Percentiles rank a stretch among this genome's conserved stretches.
Conservation (phyloP, 23 tunicate species). For the Diplosoma virens region DNA sequence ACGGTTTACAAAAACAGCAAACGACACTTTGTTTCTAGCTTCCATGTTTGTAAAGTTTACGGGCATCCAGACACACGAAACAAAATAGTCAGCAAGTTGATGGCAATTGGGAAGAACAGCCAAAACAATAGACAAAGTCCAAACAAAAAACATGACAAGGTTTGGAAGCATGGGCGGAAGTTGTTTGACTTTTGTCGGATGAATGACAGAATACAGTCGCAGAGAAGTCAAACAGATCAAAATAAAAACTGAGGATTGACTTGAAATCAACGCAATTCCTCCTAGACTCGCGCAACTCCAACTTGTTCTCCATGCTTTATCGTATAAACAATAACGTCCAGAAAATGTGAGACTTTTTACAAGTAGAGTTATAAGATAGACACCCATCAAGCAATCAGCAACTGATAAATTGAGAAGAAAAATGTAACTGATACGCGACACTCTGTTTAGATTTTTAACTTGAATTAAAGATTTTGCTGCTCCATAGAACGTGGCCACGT, state of each 20-base stretch:
- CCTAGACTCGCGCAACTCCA: slow-evolving; percentile 53
- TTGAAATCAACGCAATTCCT: slow-evolving; percentile 51
- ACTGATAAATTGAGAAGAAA: slow-evolving; percentile 56
- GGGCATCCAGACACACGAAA: slow-evolving; percentile 51
- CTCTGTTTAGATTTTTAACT: neutral
- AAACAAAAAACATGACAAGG: slow-evolving; percentile 25
- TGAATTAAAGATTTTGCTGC: slow-evolving; percentile 4
- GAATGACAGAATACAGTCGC: slow-evolving; percentile 54
- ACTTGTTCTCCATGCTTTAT: slow-evolving; percentile 65
- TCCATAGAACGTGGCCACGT: slow-evolving; percentile 14
- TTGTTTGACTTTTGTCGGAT: slow-evolving; percentile 54
- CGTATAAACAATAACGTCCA: slow-evolving; percentile 52
- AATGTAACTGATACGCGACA: slow-evolving; percentile 43
- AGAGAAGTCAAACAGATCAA: slow-evolving; percentile 57
- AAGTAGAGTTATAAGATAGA: slow-evolving; percentile 47
- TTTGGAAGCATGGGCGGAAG: slow-evolving; percentile 23
- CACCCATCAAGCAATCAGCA: slow-evolving; percentile 66
- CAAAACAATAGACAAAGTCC: slow-evolving; percentile 43
- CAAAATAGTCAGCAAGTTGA: slow-evolving; percentile 26
- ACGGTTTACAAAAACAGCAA: slow-evolving; percentile 27
- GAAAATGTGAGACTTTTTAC: slow-evolving; percentile 28
- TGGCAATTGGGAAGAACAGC: slow-evolving; percentile 22
- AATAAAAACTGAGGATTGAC: slow-evolving; percentile 68
- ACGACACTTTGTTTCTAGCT: neutral
- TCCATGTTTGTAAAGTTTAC: slow-evolving; percentile 24